Percentiles rank a stretch among this genome's conserved stretches.
Evolutionary conservation across 2,797 vertebrate species (phyloP).

Genomic region (Borostomias antarcticus): DNA sequence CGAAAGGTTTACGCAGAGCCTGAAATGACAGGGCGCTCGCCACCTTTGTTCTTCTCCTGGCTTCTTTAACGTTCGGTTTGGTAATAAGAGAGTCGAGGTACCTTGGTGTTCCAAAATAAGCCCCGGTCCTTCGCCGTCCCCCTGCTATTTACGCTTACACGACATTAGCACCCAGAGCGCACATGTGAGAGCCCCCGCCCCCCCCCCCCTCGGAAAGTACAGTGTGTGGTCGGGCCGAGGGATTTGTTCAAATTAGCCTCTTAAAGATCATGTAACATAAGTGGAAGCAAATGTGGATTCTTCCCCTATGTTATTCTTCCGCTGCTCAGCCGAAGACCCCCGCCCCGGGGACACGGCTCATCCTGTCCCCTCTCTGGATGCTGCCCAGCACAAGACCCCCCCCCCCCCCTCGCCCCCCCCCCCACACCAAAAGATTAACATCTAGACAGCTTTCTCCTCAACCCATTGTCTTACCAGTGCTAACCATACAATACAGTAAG

Average conservation of each 20-base stretch:
- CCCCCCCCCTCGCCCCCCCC: too few relatives aligned
- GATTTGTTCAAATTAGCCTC: slow-evolving; percentile 83
- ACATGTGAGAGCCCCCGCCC: slow-evolving; percentile 65
- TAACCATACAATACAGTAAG: too few relatives aligned
- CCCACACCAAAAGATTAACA: too few relatives aligned
- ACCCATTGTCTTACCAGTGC: too few relatives aligned
- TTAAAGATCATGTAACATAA: slow-evolving; percentile 80
- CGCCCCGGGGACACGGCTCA: neutral
- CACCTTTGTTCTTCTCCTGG: slow-evolving; percentile 46
- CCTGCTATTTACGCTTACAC: slow-evolving; percentile 65
- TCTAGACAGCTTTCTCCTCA: too few relatives aligned
- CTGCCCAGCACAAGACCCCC: neutral
- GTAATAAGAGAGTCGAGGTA: slow-evolving; percentile 65
- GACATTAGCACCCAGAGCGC: slow-evolving; percentile 69
- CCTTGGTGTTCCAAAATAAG: slow-evolving; percentile 58
- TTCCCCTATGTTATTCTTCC: slow-evolving; percentile 60
- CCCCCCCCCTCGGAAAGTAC: slow-evolving; percentile 69
- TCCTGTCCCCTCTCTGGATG: neutral
- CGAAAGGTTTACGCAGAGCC: slow-evolving; percentile 42
- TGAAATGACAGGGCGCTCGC: slow-evolving; percentile 64
- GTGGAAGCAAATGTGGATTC: slow-evolving; percentile 80
- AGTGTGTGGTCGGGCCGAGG: slow-evolving; percentile 69
- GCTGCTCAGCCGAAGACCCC: slow-evolving; percentile 46
- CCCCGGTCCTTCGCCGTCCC: slow-evolving; percentile 46
- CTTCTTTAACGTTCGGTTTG: slow-evolving; percentile 64